Percentiles rank a stretch among this genome's conserved stretches.
Evolutionary conservation across 92 coral and sea anemone species (phyloP).

Genomic region (Zoanthus sociatus): DNA sequence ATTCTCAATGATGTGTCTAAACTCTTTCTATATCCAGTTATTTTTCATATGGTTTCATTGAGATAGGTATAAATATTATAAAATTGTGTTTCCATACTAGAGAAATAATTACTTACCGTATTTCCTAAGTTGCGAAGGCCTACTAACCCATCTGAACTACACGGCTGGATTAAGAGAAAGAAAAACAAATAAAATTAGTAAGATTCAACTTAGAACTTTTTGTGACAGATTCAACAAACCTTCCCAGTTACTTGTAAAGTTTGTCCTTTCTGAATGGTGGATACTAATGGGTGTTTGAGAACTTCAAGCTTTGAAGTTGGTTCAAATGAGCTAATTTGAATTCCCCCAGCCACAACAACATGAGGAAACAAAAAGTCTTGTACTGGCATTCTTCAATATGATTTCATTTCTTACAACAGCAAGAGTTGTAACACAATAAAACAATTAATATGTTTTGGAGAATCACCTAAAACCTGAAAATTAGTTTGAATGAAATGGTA

Average conservation of each 20-base stretch:
- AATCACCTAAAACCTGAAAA: not conserved
- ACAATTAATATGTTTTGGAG: not conserved
- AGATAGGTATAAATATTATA: too few relatives aligned
- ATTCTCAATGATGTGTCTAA: too few relatives aligned
- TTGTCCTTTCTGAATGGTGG: not conserved
- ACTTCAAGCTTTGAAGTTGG: slow-evolving; percentile 39
- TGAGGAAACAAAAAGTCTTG: slow-evolving; percentile 25
- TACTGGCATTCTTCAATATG: slow-evolving; percentile 23
- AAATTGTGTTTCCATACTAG: too few relatives aligned
- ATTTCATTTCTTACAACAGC: not conserved
- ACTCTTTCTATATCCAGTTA: too few relatives aligned
- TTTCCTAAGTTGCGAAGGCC: slow-evolving; percentile 97
- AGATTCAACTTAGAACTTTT: not conserved
- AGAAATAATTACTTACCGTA: slow-evolving; percentile 74
- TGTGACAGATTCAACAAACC: not conserved
- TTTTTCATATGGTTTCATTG: too few relatives aligned
- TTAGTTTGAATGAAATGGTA: not conserved
- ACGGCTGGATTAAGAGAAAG: slow-evolving; percentile 72
- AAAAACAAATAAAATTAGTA: not conserved
- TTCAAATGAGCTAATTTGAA: slow-evolving; percentile 19
- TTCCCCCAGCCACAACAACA: not conserved
- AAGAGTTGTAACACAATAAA: not conserved
- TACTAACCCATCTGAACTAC: slow-evolving; percentile 80
- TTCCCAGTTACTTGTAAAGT: slow-evolving; percentile 1
- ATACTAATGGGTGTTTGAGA: slow-evolving; percentile 4